phyloP scores from a whole-genome alignment of 2,888 invertebrate species.

The Agonopterix subpropinquella region DNA sequence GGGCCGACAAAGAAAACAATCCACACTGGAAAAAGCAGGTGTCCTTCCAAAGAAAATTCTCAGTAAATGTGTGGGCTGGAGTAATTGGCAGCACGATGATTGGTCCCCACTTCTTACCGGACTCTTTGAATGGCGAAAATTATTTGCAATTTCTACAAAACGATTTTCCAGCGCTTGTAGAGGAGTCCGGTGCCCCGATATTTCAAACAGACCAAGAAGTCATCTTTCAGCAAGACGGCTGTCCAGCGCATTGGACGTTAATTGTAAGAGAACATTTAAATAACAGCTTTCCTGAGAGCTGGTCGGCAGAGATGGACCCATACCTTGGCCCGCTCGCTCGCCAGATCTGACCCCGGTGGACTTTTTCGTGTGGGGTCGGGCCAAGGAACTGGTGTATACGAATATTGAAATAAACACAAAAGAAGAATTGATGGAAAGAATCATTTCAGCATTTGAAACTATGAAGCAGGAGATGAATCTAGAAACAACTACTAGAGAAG shows the following conservation, averaged over 20 bases:
- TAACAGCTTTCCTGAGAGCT: no score
- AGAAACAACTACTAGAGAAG: no score
- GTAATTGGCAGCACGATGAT: conserved; percentile 2
- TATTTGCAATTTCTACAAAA: conserved; percentile 1
- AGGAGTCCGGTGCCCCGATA: neutral
- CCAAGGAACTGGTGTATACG: no score
- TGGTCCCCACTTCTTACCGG: conserved; percentile 3
- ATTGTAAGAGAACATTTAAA: no score
- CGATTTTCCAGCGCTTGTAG: neutral
- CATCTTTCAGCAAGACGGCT: no score
- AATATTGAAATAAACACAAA: neutral
- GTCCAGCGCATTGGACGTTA: no score
- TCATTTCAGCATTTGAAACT: conserved; percentile 1
- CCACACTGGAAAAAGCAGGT: conserved; percentile 11
- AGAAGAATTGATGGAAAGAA: neutral
- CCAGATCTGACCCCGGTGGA: no score
- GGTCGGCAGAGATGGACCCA: no score
- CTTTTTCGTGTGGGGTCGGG: no score
- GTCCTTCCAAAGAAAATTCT: neutral
- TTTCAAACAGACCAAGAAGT: no score
- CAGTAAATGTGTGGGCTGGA: conserved; percentile 7
- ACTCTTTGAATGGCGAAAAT: conserved; percentile 1
- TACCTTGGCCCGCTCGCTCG: no score
- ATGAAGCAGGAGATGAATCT: neutral
- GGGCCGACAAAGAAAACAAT: conserved; percentile 10